phyloP scores from a whole-genome alignment of 2,113 vertebrate species.

The Clupea harengus region DNA sequence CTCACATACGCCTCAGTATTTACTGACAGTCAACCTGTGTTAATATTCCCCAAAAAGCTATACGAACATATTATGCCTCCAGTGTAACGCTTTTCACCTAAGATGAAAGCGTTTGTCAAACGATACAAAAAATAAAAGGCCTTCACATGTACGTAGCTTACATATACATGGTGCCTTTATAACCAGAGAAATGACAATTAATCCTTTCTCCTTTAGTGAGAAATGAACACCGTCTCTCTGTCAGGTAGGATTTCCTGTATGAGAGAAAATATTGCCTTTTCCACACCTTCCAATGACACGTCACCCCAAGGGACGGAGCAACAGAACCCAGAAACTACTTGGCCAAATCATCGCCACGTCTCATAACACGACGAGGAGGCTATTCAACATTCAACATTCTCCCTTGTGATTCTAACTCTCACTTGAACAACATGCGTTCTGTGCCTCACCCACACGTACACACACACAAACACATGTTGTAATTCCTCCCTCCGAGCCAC shows the following conservation, averaged over 20 bases:
- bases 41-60: background rate
- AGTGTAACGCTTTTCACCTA: background rate
- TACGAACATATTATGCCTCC: too few species aligned
- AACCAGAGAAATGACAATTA: too few species aligned
- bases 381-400: background rate
- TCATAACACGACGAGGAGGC: background rate
- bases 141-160: too few species aligned
- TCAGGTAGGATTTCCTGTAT: background rate
- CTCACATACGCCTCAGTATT: background rate
- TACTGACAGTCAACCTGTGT: background rate
- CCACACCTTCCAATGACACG: background rate
- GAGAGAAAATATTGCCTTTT: too few species aligned
- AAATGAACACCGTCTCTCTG: background rate
- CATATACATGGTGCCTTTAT: too few species aligned
- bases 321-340: background rate
- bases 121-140: too few species aligned
- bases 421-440: background rate
- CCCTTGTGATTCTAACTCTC: background rate
- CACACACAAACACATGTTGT: background rate
- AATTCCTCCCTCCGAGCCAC: background rate
- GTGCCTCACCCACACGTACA: background rate
- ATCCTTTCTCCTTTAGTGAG: background rate
- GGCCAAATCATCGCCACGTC: background rate
- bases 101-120: background rate
- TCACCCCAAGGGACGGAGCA: background rate